Evolutionary conservation across 2,797 vertebrate genomes (phyloP).

Genomic region (Cephalopachus bancanus): DNA sequence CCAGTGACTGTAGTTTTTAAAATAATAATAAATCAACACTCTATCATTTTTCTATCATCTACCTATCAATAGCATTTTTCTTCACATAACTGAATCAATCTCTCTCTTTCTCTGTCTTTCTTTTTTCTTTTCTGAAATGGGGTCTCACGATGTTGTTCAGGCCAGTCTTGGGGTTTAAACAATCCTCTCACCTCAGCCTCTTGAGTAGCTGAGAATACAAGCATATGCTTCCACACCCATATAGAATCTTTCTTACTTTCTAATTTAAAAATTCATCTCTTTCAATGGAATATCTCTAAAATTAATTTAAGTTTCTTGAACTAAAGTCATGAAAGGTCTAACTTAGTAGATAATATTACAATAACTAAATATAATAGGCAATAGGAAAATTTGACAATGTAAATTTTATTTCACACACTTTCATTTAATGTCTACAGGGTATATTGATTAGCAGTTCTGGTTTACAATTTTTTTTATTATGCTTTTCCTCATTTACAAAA

Average conservation of each 20-base stretch:
- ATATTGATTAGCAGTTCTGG: not conserved
- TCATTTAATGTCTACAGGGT: not conserved
- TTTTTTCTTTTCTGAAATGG: not conserved
- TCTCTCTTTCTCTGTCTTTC: no score
- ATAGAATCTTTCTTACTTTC: not conserved
- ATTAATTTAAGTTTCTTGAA: slow-evolving; percentile 42
- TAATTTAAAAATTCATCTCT: slow-evolving; percentile 53
- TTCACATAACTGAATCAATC: not conserved
- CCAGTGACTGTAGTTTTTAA: not conserved
- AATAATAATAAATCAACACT: not conserved
- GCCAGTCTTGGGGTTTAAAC: not conserved
- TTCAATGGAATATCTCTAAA: not conserved
- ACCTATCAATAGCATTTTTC: not conserved
- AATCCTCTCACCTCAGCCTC: not conserved
- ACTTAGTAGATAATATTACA: not conserved
- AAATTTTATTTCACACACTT: not conserved
- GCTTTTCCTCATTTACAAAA: not conserved
- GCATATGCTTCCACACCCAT: no score
- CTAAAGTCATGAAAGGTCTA: slow-evolving; percentile 2
- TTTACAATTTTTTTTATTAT: not conserved
- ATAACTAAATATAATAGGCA: not conserved
- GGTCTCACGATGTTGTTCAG: not conserved
- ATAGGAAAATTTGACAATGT: not conserved
- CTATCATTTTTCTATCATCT: not conserved
- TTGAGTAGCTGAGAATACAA: not conserved